A percentile compares a stretch with the other conserved stretches of the same genome.
phyloP scores from a whole-genome alignment of 2,113 vertebrate genomes.

The Aplodontia rufa region DNA sequence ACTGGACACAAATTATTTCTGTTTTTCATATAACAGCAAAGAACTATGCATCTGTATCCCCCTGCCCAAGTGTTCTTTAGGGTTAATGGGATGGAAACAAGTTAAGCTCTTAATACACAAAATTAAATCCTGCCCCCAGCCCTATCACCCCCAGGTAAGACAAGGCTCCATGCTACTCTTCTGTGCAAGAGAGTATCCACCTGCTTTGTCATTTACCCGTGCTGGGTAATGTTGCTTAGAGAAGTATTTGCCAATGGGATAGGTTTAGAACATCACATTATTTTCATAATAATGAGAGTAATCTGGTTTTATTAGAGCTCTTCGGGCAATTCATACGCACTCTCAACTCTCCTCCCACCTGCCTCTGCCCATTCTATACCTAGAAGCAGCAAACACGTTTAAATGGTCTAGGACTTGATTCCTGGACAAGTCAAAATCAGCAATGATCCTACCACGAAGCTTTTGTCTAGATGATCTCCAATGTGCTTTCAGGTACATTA shows the following conservation, averaged over 20 bases:
- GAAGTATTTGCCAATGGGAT: neutral
- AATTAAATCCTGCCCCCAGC: neutral
- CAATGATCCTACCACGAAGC: neutral
- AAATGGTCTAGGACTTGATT: neutral
- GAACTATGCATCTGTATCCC: neutral
- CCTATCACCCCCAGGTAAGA: neutral
- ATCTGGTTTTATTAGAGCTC: neutral
- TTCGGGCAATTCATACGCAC: neutral
- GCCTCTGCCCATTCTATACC: neutral
- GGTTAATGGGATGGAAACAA: neutral
- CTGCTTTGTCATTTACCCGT: neutral
- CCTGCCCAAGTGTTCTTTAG: neutral
- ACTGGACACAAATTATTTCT: neutral
- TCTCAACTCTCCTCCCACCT: neutral
- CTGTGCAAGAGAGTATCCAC: neutral
- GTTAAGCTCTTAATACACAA: neutral
- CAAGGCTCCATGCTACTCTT: neutral
- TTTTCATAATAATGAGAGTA: neutral
- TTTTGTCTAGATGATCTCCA: neutral
- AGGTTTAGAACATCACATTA: neutral
- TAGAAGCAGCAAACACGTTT: neutral
- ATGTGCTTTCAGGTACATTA: neutral
- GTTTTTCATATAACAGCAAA: neutral
- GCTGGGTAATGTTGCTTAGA: neutral
- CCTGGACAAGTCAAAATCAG: neutral